Percentiles rank a stretch among this genome's conserved stretches.
Evolutionary conservation across 53 echinoderm and acorn worm species (phyloP).

Genomic region (Pentamera pediparva): DNA sequence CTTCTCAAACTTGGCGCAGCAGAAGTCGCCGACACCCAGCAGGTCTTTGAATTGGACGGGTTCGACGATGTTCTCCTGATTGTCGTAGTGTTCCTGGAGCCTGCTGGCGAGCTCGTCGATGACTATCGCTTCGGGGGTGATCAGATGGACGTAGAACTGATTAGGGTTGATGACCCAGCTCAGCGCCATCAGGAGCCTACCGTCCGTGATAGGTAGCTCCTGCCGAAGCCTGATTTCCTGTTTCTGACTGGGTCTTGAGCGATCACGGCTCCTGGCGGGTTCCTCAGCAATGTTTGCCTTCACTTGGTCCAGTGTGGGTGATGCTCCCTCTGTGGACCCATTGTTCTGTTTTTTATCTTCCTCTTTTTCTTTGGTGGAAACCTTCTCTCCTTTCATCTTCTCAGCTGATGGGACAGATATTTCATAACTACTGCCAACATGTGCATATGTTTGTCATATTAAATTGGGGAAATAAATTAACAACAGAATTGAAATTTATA

Average conservation of each 20-base stretch:
- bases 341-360: not conserved
- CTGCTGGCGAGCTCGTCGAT: slow-evolving; percentile 61
- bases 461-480: too few species aligned
- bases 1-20: slow-evolving; percentile 56
- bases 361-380: not conserved
- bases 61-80: not conserved
- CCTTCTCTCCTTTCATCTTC: not conserved
- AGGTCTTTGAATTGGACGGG: not conserved
- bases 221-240: not conserved
- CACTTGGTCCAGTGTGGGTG: not conserved
- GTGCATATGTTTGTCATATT: too few species aligned
- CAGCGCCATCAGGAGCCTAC: slow-evolving; percentile 57
- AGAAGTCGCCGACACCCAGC: slow-evolving; percentile 33
- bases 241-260: too few species aligned
- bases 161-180: slow-evolving; percentile 63
- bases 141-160: slow-evolving; percentile 80
- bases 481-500: too few species aligned
- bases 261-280: not conserved
- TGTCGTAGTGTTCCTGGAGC: slow-evolving; percentile 52
- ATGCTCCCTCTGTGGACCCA: not conserved
- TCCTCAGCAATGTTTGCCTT: not conserved
- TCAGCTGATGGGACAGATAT: not conserved
- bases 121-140: slow-evolving; percentile 47
- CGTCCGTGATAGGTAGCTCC: slow-evolving; percentile 25
- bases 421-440: too few species aligned